Base-by-base conservation (phyloP, 2,888 invertebrate species). In the Cephus rjabovi region DNA sequence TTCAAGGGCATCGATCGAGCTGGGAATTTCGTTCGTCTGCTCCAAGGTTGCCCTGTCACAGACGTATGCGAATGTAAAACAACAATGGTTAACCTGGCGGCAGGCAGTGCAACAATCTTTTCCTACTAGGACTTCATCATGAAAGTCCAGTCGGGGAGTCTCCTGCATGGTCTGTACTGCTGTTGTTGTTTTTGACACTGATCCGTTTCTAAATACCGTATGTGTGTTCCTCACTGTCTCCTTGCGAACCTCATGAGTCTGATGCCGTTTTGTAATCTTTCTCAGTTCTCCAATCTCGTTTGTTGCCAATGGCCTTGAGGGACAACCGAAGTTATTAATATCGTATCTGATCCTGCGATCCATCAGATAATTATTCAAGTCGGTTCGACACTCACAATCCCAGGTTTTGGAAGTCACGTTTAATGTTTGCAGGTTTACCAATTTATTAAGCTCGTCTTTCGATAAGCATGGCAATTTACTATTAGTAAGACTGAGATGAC, bases 401-500 rank as follows among this genome's bases (percentile, higher is more conserved):
- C 88, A 88, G 0, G 88, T 87, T 81, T 89, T 89, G 9, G 82
- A 84, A 0, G 76, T 71, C 0, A 81, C 81, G 11, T 87, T 86
- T 15, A 89, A 23, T 33, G 81, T 82, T 40, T 86, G 81, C 11
- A 89, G 75, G 3, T 80, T 82, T 11, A 74, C 76, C 30, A 89
- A 75, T 15, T 84, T 71, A 0, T 80, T 33, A 34, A 89, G 34
- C 23, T 82, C 78, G 9, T 86, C 80, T 1, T 80, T 68, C 3
- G 83, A 70, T 23, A 89, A 75, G 76, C 89, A 89, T 15, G 76
- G 80, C 9, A 89, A 71, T 1, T 76, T 79, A 81, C 88, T 89
- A n/a, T 80, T 69, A 0, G 82, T 76, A 15, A 89, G 35, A 76
- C 86, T 86, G 0, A 89, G 81, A 31, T 81, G 80, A 23, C 82